These are phyloP conservation scores for Threskiornis aethiopicus DNA, from an alignment of 2,797 vertebrate genomes.

Conservation along the genomic window DNA sequence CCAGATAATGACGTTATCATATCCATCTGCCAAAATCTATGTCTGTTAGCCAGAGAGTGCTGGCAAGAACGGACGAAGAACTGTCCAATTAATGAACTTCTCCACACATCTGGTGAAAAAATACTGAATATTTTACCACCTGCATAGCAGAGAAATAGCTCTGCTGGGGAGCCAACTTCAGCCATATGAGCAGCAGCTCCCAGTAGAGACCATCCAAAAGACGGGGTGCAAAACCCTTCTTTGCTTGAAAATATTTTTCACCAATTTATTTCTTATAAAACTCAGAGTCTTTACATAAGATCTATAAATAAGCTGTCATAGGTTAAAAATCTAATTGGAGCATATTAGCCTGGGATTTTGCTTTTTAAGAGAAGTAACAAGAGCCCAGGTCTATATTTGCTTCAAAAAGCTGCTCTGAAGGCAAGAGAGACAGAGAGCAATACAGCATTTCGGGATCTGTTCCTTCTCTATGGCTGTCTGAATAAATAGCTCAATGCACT, in stretches of 20 bases:
- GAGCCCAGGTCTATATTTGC: neutral
- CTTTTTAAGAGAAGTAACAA: neutral
- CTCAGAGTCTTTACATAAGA: neutral
- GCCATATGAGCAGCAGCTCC: neutral
- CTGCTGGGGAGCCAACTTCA: neutral
- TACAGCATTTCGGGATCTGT: neutral
- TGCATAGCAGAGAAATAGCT: neutral
- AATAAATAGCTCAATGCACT: neutral
- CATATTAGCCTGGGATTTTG: neutral
- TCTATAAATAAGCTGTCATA: neutral
- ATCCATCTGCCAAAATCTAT: neutral
- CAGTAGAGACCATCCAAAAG: neutral
- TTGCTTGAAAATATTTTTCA: neutral
- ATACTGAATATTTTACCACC: neutral
- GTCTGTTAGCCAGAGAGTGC: neutral
- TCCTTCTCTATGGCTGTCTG: neutral
- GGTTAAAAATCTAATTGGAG: neutral
- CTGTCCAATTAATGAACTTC: neutral
- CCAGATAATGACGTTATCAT: neutral
- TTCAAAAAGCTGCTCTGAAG: neutral
- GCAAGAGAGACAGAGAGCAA: neutral
- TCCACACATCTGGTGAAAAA: neutral
- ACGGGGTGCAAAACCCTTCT: neutral
- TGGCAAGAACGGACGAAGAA: neutral
- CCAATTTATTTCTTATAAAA: neutral